These are phyloP conservation scores for Drosophila orosa DNA, from an alignment of 1,140 invertebrate genomes.

Conservation along the genomic window DNA sequence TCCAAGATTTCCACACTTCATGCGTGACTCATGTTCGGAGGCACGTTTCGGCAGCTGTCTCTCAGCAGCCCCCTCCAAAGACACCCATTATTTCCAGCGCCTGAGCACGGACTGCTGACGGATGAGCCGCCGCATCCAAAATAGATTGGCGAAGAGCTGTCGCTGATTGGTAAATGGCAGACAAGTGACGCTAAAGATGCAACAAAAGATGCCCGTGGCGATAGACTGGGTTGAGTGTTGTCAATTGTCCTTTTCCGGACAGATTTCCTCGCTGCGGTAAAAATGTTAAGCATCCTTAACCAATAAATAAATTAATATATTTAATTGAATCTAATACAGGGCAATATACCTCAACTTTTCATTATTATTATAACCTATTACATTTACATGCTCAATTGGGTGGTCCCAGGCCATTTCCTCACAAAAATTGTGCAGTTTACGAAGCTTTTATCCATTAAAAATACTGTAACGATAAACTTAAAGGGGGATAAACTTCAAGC, in stretches of 20 bases:
- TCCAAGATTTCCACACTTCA: conserved; percentile 50
- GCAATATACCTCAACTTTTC: no score
- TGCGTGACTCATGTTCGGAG: conserved; percentile 70
- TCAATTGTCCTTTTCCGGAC: background rate
- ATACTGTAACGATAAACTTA: background rate
- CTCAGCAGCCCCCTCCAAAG: conserved; percentile 15
- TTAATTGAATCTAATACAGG: background rate
- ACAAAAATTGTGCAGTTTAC: conserved; percentile 10
- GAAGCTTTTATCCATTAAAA: conserved; percentile 52
- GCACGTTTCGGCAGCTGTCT: conserved; percentile 71
- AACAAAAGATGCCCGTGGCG: conserved; percentile 22
- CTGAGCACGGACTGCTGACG: conserved; percentile 55
- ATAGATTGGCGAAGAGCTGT: conserved; percentile 71
- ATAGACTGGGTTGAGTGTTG: conserved; percentile 8
- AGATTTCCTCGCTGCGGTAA: background rate
- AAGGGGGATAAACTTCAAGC: conserved; percentile 4
- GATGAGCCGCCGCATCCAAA: conserved; percentile 66
- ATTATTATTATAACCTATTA: background rate
- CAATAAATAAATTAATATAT: background rate
- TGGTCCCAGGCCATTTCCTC: conserved; percentile 27
- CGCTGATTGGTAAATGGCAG: conserved; percentile 63
- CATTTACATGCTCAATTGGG: background rate
- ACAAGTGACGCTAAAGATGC: conserved; percentile 33
- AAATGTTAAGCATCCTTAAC: background rate
- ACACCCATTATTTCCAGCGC: conserved; percentile 32